Percentiles rank a stretch among this genome's conserved stretches.
These are phyloP conservation scores for Pardalotus punctatus DNA, from an alignment of 2,113 vertebrate genomes.

Conservation along the genomic window DNA sequence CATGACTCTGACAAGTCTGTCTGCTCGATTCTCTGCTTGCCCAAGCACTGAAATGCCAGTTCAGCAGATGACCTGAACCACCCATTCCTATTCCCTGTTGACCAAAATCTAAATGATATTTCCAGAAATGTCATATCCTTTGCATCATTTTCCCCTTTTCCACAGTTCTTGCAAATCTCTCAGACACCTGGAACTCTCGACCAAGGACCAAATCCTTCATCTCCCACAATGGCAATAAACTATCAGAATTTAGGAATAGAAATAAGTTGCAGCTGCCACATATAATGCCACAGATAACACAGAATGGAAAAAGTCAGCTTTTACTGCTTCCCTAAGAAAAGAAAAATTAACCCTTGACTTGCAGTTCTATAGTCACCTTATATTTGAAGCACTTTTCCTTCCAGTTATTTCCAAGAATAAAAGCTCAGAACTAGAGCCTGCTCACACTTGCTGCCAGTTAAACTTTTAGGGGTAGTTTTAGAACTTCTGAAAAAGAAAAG, in stretches of 20 bases:
- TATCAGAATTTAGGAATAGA: constrained; percentile 28
- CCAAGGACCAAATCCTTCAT: constrained; percentile 38
- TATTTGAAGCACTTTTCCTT: not conserved
- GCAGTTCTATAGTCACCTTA: not conserved
- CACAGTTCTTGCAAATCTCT: constrained; percentile 32
- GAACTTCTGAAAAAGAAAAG: constrained; percentile 16
- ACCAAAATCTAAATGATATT: constrained; percentile 58
- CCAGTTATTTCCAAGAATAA: not conserved
- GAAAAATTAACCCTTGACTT: constrained; percentile 48
- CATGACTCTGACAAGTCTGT: not conserved
- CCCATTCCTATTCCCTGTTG: not conserved
- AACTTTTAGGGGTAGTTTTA: not conserved
- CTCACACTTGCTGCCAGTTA: not conserved
- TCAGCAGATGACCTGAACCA: constrained; percentile 43
- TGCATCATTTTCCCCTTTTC: not conserved
- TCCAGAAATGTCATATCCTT: constrained; percentile 47
- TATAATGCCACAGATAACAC: constrained; percentile 1
- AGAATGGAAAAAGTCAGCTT: not conserved
- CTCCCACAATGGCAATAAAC: constrained; percentile 48
- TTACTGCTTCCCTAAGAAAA: constrained; percentile 8
- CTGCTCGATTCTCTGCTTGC: not conserved
- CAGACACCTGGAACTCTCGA: constrained; percentile 11
- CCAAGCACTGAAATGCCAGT: constrained; percentile 35
- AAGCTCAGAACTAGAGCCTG: not conserved
- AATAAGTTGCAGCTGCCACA: constrained; percentile 16